A percentile compares a stretch with the other conserved stretches of the same genome.
Evolutionary conservation across 2,888 invertebrate species (phyloP).

Genomic region (Phengaris arion): DNA sequence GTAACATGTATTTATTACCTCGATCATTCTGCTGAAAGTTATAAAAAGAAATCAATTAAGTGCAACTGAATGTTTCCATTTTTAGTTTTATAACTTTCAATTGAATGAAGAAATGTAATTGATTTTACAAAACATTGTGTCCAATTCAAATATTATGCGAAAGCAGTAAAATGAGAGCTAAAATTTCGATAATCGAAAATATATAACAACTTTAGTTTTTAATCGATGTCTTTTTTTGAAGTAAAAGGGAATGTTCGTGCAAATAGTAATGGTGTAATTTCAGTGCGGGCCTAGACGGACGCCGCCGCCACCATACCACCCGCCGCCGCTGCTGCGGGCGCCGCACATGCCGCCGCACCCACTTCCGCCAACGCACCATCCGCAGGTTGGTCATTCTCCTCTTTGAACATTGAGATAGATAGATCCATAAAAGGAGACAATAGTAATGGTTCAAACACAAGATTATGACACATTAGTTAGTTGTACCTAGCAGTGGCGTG

Average conservation of each 20-base stretch:
- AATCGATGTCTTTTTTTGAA: conserved; percentile 37
- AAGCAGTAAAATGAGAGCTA: neutral
- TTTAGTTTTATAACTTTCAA: neutral
- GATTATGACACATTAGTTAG: too few species aligned
- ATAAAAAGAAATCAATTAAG: neutral
- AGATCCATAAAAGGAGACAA: too few species aligned
- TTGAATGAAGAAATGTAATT: neutral
- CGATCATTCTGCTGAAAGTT: neutral
- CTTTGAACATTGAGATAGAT: neutral
- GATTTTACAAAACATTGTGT: neutral
- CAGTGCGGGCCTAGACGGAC: conserved; percentile 83
- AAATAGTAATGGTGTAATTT: conserved; percentile 45
- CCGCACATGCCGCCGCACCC: conserved; percentile 55
- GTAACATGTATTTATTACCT: neutral
- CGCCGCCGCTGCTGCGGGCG: conserved; percentile 70
- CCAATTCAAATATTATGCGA: neutral
- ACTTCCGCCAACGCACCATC: conserved; percentile 54
- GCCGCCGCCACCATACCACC: conserved; percentile 88
- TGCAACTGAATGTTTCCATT: neutral
- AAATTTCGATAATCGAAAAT: neutral
- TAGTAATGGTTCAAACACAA: too few species aligned
- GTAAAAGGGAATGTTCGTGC: conserved; percentile 39
- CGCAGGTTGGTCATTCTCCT: conserved; percentile 49
- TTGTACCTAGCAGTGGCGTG: too few species aligned
- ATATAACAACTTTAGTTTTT: too few species aligned